These are phyloP conservation scores for Cryptocephalus moraei DNA, from an alignment of 2,888 invertebrate genomes.

Conservation along the genomic window DNA sequence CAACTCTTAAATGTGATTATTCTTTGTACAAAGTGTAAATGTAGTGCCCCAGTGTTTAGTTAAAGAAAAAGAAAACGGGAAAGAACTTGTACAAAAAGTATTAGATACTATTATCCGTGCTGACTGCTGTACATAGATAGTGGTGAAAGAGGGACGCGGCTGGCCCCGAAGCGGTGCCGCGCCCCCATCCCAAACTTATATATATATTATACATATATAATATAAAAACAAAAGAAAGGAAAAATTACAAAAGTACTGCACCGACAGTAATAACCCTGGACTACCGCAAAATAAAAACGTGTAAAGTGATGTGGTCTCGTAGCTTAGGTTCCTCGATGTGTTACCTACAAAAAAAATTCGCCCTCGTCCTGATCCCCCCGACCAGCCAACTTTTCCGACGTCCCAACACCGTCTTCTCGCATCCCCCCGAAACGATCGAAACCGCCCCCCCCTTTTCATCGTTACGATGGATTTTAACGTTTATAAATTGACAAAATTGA, in stretches of 20 bases:
- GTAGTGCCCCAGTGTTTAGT: slow-evolving; percentile 41
- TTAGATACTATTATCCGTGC: slow-evolving; percentile 30
- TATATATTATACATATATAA: not conserved
- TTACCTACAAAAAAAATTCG: slow-evolving; percentile 41
- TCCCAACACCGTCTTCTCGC: not conserved
- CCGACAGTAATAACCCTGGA: slow-evolving; percentile 18
- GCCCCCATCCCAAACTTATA: slow-evolving; percentile 3
- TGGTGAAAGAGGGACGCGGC: slow-evolving; percentile 24
- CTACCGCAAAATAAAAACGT: slow-evolving; percentile 24
- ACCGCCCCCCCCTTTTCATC: too few species aligned
- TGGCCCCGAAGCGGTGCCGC: slow-evolving; percentile 30
- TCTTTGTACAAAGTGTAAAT: slow-evolving; percentile 52
- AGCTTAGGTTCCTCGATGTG: slow-evolving; percentile 47
- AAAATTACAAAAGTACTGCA: slow-evolving; percentile 9
- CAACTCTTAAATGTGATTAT: slow-evolving; percentile 50
- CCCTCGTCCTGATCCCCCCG: slow-evolving; percentile 44
- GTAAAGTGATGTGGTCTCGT: slow-evolving; percentile 38
- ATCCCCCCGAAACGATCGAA: too few species aligned
- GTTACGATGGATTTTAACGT: too few species aligned
- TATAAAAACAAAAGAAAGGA: not conserved
- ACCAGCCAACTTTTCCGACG: slow-evolving; percentile 20
- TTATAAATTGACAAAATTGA: too few species aligned
- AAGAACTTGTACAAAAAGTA: slow-evolving; percentile 38
- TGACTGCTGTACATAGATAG: slow-evolving; percentile 35
- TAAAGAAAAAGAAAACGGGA: slow-evolving; percentile 24